phyloP scores from a whole-genome alignment of 2,113 vertebrate species.

The Merops nubicus region DNA sequence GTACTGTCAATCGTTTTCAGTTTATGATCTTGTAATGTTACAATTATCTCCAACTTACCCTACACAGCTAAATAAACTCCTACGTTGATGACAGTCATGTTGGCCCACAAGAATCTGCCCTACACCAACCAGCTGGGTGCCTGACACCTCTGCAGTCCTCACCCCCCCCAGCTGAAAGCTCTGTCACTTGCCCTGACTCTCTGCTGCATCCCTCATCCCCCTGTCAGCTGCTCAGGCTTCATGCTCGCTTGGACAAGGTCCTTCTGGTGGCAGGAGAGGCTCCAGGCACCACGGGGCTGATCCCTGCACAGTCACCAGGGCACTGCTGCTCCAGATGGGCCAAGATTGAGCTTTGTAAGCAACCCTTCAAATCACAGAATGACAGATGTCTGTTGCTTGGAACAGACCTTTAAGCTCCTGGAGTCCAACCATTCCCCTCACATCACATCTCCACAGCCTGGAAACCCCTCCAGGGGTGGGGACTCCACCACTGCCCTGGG shows the following conservation, averaged over 20 bases:
- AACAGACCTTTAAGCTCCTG: too few relatives aligned
- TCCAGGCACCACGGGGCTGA: not conserved
- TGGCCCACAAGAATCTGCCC: not conserved
- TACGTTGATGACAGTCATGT: accelerated
- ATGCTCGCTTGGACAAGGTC: accelerated
- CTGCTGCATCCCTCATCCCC: not conserved
- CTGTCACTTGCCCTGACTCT: not conserved
- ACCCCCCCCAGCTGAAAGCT: not conserved
- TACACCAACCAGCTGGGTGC: not conserved
- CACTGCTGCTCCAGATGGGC: not conserved
- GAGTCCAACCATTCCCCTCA: too few relatives aligned
- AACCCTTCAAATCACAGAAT: not conserved
- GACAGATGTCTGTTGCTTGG: too few relatives aligned
- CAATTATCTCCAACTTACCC: not conserved
- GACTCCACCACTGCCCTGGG: too few relatives aligned
- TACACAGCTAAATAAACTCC: accelerated
- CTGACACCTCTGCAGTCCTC: not conserved
- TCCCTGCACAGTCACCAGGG: too few relatives aligned
- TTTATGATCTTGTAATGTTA: accelerated
- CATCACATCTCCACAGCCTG: too few relatives aligned
- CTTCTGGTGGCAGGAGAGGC: not conserved
- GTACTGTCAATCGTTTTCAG: accelerated
- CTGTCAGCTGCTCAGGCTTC: not conserved
- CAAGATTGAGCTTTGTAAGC: not conserved
- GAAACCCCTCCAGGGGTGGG: too few relatives aligned